Base-by-base conservation (phyloP, 1,140 invertebrate genomes). In the Lordiphosa mommai region DNA sequence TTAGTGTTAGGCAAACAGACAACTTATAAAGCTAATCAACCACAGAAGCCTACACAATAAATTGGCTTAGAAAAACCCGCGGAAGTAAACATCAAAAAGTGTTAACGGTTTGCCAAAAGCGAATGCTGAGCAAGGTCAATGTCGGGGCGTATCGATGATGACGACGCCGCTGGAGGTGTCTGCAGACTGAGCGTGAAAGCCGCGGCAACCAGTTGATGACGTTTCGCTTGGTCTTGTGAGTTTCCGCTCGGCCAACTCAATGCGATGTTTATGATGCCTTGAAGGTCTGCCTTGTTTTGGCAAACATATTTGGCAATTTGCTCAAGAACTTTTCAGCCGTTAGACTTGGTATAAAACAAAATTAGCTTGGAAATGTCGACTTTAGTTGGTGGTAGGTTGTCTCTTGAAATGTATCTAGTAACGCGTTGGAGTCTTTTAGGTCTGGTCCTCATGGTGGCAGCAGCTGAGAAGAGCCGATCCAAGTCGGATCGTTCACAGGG, bases 71-170 rank as follows among this genome's bases (percentile, higher is more conserved):
- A 23, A 43, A 43, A 47, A 32, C 44, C 44, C 30, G 29, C 44
- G 44, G 33, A 61, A 49, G 13, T 7, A 51, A 51, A 47, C 38
- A 55, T 50, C 34, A 70, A 72, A 80, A 71, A 51, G 40, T 48
- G 55, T 65, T 77, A 65, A 65, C 77, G 63, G 77, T 84, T 67
- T 61, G 77, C n/a, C n/a, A 77, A 64, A 77, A 79, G 66, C 58
- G 36, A 80, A 60, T 44, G 34, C 34, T 34, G 33, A 29, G 57
- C 14, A 44, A 36, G 40, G 43, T 63, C 52, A 40, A 46, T 65
- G 52, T 16, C 55, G n/a, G 64, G 37, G 44, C 59, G 44, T 48
- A 40, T 16, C 36, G 51, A 51, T 29, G 20, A 23, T 23, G 20
- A 7, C n/a, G n/a, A n/a, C n/a, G n/a, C n/a, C n/a, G n/a, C n/a